Percentiles rank a stretch among this genome's conserved stretches.
These are phyloP conservation scores for Athrips mouffetella DNA, from an alignment of 2,888 invertebrate species.

Conservation along the genomic window DNA sequence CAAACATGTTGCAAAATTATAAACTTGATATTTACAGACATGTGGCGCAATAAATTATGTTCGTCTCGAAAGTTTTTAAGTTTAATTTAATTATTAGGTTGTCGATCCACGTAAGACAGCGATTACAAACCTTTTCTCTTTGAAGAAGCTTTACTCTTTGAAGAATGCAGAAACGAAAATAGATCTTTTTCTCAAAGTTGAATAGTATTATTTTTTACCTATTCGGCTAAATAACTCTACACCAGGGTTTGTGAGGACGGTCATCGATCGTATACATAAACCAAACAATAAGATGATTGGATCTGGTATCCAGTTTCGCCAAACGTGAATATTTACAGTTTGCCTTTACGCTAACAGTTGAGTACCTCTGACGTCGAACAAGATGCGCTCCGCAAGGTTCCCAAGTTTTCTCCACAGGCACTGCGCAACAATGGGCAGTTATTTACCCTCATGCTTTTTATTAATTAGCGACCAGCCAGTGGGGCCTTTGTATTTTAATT, in stretches of 20 bases:
- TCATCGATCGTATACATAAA: too few species aligned
- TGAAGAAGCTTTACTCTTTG: too few species aligned
- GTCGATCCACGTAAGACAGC: conserved; percentile 22
- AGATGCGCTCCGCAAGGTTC: conserved; percentile 12
- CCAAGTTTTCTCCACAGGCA: conserved; percentile 12
- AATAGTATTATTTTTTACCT: too few species aligned
- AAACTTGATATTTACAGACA: not conserved
- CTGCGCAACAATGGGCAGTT: conserved; percentile 61
- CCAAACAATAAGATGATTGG: too few species aligned
- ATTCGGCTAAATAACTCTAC: too few species aligned
- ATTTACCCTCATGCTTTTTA: conserved; percentile 61
- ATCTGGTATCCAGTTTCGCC: too few species aligned
- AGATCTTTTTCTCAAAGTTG: too few species aligned
- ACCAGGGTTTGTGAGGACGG: too few species aligned
- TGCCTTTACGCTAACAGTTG: not conserved
- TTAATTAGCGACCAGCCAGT: conserved; percentile 55
- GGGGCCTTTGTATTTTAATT: conserved; percentile 69
- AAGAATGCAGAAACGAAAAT: too few species aligned
- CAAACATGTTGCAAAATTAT: conserved; percentile 6
- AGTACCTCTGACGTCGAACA: not conserved
- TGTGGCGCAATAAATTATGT: conserved; percentile 17
- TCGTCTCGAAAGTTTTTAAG: conserved; percentile 17
- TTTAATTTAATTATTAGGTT: conserved; percentile 25
- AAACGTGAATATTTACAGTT: too few species aligned
- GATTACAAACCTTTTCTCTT: not conserved